These are phyloP conservation scores for Varecia variegata DNA, from an alignment of 2,797 vertebrate genomes.

Conservation along the genomic window DNA sequence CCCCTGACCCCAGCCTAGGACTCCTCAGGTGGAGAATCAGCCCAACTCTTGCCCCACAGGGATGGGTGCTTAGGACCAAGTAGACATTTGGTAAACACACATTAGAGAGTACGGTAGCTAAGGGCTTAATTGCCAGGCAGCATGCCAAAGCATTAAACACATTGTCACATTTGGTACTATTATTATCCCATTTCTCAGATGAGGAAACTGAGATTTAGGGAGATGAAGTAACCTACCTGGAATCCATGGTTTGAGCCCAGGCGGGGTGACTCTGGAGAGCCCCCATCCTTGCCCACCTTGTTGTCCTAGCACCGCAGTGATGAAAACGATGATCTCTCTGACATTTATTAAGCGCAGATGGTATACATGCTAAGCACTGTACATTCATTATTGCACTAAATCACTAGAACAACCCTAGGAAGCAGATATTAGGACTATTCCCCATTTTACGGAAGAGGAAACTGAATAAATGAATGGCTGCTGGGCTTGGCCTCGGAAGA, in stretches of 20 bases:
- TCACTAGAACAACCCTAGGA: neutral
- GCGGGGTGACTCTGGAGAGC: neutral
- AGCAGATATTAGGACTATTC: neutral
- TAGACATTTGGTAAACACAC: neutral
- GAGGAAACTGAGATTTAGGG: neutral
- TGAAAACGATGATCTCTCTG: fast-evolving
- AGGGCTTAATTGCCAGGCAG: neutral
- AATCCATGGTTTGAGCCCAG: neutral
- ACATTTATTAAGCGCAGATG: neutral
- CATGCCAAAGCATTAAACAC: neutral
- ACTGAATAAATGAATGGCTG: neutral
- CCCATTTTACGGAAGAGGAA: neutral
- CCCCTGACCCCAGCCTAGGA: neutral
- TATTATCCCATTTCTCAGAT: slow-evolving; percentile 6
- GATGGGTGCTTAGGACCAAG: neutral
- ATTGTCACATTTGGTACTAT: neutral
- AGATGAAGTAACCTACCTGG: neutral
- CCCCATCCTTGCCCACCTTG: neutral
- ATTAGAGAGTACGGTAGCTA: neutral
- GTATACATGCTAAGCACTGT: fast-evolving
- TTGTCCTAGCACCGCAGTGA: too few species aligned
- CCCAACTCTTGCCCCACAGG: neutral
- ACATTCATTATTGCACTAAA: neutral
- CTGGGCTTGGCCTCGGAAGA: neutral
- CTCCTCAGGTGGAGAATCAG: neutral